These are phyloP conservation scores for Drosophila greeni DNA, from an alignment of 2,888 invertebrate genomes.

Conservation along the genomic window DNA sequence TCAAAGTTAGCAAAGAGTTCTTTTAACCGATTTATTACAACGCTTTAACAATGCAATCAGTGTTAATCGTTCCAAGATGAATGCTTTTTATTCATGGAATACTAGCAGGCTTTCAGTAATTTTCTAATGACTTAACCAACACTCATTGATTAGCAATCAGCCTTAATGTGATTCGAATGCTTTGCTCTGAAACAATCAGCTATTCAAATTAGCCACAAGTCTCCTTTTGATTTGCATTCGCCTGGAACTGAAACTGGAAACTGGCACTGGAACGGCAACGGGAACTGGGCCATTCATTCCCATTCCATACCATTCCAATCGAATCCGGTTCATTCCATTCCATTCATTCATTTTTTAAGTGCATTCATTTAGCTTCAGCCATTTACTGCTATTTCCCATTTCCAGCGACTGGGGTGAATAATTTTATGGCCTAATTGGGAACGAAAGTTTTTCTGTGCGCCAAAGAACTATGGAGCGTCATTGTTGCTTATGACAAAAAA, in stretches of 20 bases:
- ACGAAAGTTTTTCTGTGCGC: constrained; percentile 38
- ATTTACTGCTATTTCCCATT: constrained; percentile 34
- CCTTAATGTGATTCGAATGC: constrained; percentile 7
- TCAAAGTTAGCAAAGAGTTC: background rate
- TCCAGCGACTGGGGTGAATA: constrained; percentile 32
- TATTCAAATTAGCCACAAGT: constrained; percentile 22
- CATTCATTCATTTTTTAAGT: constrained; percentile 34
- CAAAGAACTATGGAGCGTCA: constrained; percentile 26
- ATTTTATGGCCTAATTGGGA: constrained; percentile 55
- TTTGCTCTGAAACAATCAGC: constrained; percentile 14
- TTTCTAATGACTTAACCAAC: constrained; percentile 5
- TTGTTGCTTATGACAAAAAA: constrained; percentile 29
- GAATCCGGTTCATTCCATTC: constrained; percentile 20
- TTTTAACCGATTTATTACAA: background rate
- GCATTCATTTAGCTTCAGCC: constrained; percentile 13
- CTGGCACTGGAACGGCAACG: constrained; percentile 1
- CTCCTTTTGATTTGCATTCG: constrained; percentile 19
- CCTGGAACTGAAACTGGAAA: no score
- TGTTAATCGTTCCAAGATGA: background rate
- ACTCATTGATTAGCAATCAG: constrained; percentile 10
- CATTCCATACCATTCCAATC: constrained; percentile 14
- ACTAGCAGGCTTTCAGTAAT: background rate
- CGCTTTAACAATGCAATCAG: background rate
- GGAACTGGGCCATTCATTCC: constrained; percentile 20
- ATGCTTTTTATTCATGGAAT: constrained; percentile 14